Evolutionary conservation across 2,797 vertebrate species (phyloP).

Genomic region (Morus bassanus): DNA sequence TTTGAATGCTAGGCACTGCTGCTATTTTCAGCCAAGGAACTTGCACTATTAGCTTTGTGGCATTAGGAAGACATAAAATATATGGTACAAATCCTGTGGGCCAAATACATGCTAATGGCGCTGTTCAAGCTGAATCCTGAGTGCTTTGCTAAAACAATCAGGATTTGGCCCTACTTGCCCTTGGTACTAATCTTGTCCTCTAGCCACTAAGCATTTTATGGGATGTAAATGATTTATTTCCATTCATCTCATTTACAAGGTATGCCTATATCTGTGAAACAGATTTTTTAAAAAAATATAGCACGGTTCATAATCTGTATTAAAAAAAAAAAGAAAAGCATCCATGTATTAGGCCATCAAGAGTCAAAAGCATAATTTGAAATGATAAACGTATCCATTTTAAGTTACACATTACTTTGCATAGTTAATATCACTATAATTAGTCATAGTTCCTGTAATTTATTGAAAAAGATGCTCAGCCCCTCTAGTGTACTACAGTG

Average conservation of each 20-base stretch:
- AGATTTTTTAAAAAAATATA: not conserved
- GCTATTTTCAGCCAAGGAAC: not conserved
- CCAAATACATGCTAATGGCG: not conserved
- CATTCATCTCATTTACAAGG: slow-evolving; percentile 11
- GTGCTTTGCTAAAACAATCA: not conserved
- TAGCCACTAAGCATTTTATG: not conserved
- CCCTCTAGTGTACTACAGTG: slow-evolving; percentile 80
- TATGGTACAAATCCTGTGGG: not conserved
- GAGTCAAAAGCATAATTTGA: slow-evolving; percentile 80
- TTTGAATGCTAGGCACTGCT: not conserved
- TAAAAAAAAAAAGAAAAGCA: slow-evolving; percentile 32
- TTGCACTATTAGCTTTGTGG: not conserved
- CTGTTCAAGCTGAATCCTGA: not conserved
- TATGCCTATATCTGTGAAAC: slow-evolving; percentile 26
- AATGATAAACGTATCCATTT: slow-evolving; percentile 84
- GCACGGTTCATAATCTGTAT: slow-evolving; percentile 28
- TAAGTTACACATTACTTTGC: slow-evolving; percentile 83
- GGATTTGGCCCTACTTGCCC: not conserved
- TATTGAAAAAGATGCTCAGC: slow-evolving; percentile 83
- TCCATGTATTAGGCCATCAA: slow-evolving; percentile 73
- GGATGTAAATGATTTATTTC: slow-evolving; percentile 34
- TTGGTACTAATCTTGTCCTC: not conserved
- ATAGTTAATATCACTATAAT: slow-evolving; percentile 85
- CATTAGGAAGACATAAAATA: not conserved
- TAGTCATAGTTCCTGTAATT: slow-evolving; percentile 85